A percentile compares a stretch with the other conserved stretches of the same genome.
Evolutionary conservation across 2,113 vertebrate genomes (phyloP).

Genomic region (Strigops habroptila): DNA sequence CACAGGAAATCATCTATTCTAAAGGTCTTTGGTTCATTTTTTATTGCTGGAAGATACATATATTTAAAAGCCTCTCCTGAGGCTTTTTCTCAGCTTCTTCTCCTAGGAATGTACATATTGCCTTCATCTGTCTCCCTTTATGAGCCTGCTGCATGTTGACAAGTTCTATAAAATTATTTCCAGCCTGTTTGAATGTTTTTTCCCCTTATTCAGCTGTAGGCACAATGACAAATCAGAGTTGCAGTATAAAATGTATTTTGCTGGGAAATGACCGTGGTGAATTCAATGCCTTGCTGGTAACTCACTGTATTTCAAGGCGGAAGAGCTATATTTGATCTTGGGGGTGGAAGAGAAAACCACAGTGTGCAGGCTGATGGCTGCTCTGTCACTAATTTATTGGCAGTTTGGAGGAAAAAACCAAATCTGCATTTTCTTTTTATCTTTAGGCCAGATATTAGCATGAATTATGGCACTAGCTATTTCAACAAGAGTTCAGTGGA

Average conservation of each 20-base stretch:
- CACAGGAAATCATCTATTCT: neutral
- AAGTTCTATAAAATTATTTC: slow-evolving; percentile 26
- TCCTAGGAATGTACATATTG: neutral
- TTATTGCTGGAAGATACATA: neutral
- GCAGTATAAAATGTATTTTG: neutral
- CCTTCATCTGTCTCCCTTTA: neutral
- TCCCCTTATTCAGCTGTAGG: neutral
- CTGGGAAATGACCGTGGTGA: neutral
- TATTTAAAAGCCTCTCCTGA: neutral
- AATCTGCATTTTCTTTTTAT: neutral
- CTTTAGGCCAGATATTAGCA: neutral
- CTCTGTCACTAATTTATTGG: neutral
- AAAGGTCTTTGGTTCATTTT: neutral
- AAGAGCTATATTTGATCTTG: slow-evolving; percentile 29
- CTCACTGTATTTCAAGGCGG: neutral
- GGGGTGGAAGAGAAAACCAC: neutral
- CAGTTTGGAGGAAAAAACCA: neutral
- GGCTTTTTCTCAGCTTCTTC: neutral
- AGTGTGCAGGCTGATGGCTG: neutral
- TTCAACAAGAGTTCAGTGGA: neutral
- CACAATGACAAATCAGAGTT: slow-evolving; percentile 10
- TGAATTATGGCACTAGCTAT: neutral
- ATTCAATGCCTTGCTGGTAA: neutral
- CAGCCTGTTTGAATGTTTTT: neutral
- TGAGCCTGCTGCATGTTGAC: neutral